Percentiles rank a stretch among this genome's conserved stretches.
Conservation (phyloP, 2,113 vertebrate species). For the Anguilla japonica region DNA sequence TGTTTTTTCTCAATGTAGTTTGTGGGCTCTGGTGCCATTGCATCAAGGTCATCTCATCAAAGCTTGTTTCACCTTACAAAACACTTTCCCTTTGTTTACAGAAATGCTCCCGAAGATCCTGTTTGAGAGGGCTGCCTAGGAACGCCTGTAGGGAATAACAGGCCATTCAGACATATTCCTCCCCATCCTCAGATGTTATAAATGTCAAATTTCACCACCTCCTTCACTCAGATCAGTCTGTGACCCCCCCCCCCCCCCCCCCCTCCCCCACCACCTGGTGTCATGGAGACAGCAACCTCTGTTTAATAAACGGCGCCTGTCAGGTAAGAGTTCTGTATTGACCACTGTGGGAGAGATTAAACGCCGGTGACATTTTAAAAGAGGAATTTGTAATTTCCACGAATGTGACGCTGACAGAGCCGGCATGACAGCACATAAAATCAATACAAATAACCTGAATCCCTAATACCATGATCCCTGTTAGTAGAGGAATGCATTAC, state of each 20-base stretch:
- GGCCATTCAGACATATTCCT: neutral
- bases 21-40: neutral
- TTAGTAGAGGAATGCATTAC: conserved; percentile 90
- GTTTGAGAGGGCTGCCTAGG: neutral
- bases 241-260: conserved; percentile 44
- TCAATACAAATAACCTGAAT: conserved; percentile 99
- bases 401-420: conserved; percentile 91
- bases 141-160: neutral
- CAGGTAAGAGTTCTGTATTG: conserved; percentile 77
- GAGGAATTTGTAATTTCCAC: conserved; percentile 97
- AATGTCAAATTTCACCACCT: conserved; percentile 16
- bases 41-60: neutral
- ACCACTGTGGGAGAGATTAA: conserved; percentile 90
- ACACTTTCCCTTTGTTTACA: neutral
- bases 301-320: conserved; percentile 77
- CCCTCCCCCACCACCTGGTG: conserved; percentile 44
- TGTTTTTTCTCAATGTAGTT: neutral
- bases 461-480: conserved; percentile 99
- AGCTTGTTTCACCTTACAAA: neutral
- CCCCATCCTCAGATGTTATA: neutral
- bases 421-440: conserved; percentile 92
- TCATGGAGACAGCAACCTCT: conserved; percentile 70
- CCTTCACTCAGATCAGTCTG: neutral
- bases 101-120: neutral
- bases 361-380: conserved; percentile 95